Conservation (phyloP, 2,113 vertebrate genomes). For the Rattus rattus region DNA sequence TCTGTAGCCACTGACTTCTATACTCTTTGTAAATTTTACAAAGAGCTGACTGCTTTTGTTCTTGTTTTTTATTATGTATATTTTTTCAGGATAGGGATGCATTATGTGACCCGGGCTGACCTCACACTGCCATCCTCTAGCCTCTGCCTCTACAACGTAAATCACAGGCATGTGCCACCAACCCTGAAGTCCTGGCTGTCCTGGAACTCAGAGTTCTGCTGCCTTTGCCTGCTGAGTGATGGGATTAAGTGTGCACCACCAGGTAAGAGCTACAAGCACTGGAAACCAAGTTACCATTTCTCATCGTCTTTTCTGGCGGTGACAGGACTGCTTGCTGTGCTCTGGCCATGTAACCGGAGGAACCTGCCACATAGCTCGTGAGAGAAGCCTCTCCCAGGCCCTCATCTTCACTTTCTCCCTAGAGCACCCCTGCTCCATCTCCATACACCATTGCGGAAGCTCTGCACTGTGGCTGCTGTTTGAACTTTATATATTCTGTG, state of each 20-base stretch:
- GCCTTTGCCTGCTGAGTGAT: not conserved
- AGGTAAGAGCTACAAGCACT: not conserved
- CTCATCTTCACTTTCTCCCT: not conserved
- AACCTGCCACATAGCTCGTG: not conserved
- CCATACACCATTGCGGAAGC: not conserved
- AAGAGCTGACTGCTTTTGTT: not conserved
- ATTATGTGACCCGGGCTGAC: not conserved
- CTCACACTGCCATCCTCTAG: not conserved
- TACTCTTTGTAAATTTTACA: constrained; percentile 54
- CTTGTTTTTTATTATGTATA: not conserved
- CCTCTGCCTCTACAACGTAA: not conserved
- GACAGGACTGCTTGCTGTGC: not conserved
- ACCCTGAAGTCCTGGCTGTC: not conserved
- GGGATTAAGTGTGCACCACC: not conserved
- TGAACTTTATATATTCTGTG: not conserved
- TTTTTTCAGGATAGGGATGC: not conserved
- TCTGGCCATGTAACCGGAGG: not conserved
- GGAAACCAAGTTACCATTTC: constrained; percentile 8
- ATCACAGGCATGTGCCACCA: not conserved
- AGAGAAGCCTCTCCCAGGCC: not conserved
- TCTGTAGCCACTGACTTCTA: constrained; percentile 33
- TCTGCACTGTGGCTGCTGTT: not conserved
- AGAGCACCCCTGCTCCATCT: no score
- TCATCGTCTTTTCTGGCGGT: not conserved
- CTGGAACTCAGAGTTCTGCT: not conserved